Evolutionary conservation across 2,113 vertebrate genomes (phyloP).

Genomic region (Channa argus): DNA sequence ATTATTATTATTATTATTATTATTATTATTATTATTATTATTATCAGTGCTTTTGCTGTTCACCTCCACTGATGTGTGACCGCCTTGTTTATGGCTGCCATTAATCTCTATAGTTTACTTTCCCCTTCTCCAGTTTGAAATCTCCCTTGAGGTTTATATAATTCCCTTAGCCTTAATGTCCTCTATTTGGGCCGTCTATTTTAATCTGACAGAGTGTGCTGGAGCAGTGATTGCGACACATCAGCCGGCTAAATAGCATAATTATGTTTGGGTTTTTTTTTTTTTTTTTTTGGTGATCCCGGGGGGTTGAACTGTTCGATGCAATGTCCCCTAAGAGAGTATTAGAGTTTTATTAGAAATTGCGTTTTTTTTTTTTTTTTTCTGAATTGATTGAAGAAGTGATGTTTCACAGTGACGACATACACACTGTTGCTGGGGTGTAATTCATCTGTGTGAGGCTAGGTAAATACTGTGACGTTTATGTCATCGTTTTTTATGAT

Average conservation of each 20-base stretch:
- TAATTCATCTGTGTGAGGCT: slow-evolving; percentile 37
- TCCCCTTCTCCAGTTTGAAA: slow-evolving; percentile 77
- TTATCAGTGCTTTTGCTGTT: slow-evolving; percentile 56
- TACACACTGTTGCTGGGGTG: slow-evolving; percentile 12
- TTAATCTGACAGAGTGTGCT: slow-evolving; percentile 82
- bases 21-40: slow-evolving; percentile 39
- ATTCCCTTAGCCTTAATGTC: slow-evolving; percentile 85
- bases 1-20: slow-evolving; percentile 1
- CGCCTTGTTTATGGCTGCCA: slow-evolving; percentile 78
- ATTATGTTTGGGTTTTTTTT: slow-evolving; percentile 72
- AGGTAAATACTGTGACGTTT: slow-evolving; percentile 56
- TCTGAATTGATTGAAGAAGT: slow-evolving; percentile 41
- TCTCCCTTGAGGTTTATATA: slow-evolving; percentile 82
- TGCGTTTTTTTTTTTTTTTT: slow-evolving; percentile 35
- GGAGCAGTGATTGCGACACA: slow-evolving; percentile 81
- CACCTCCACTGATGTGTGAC: slow-evolving; percentile 70
- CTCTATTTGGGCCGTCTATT: slow-evolving; percentile 79
- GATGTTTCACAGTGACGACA: slow-evolving; percentile 37
- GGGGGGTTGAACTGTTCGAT: slow-evolving; percentile 69
- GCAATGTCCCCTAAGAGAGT: slow-evolving; percentile 66
- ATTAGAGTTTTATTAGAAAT: slow-evolving; percentile 68
- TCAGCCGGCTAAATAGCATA: slow-evolving; percentile 85
- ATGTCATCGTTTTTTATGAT: slow-evolving; percentile 24
- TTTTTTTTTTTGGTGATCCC: slow-evolving; percentile 59
- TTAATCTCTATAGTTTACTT: slow-evolving; percentile 86